phyloP scores from a whole-genome alignment of 2,797 vertebrate genomes.

The Percopsis omiscomaycus region DNA sequence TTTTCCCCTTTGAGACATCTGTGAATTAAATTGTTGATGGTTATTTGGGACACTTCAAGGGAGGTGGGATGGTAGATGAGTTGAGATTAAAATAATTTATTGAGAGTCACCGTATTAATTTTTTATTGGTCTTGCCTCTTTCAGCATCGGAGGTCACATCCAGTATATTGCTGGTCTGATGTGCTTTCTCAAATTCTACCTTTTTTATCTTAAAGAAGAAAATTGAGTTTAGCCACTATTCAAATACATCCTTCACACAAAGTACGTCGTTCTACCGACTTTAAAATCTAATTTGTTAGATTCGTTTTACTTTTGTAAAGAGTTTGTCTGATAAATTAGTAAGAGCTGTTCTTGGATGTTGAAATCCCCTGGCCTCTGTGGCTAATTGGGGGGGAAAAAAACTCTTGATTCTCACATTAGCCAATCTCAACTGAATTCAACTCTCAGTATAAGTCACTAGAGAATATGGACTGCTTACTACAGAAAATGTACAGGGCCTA shows the following conservation, averaged over 20 bases:
- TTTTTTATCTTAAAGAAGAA: neutral
- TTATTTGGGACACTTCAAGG: slow-evolving; percentile 37
- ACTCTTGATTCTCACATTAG: too few species aligned
- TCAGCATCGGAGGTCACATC: neutral
- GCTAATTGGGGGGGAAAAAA: neutral
- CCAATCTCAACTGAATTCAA: neutral
- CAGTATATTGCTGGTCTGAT: slow-evolving; percentile 4
- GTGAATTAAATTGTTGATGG: slow-evolving; percentile 20
- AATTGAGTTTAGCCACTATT: neutral
- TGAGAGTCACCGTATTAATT: slow-evolving; percentile 41
- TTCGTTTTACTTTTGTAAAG: neutral
- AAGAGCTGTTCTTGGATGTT: slow-evolving; percentile 3
- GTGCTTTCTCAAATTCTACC: slow-evolving; percentile 3
- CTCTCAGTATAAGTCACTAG: neutral
- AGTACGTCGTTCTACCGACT: too few species aligned
- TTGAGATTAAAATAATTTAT: slow-evolving; percentile 61
- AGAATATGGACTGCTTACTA: neutral
- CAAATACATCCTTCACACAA: neutral
- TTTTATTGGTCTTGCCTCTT: slow-evolving; percentile 2
- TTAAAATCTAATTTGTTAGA: slow-evolving; percentile 1
- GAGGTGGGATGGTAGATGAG: slow-evolving; percentile 44
- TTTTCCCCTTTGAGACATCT: slow-evolving; percentile 29
- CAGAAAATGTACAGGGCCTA: neutral
- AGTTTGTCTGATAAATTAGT: slow-evolving; percentile 1
- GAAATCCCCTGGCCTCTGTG: neutral